These are phyloP conservation scores for Cheumatopsyche charites DNA, from an alignment of 1,140 invertebrate species.

Conservation along the genomic window DNA sequence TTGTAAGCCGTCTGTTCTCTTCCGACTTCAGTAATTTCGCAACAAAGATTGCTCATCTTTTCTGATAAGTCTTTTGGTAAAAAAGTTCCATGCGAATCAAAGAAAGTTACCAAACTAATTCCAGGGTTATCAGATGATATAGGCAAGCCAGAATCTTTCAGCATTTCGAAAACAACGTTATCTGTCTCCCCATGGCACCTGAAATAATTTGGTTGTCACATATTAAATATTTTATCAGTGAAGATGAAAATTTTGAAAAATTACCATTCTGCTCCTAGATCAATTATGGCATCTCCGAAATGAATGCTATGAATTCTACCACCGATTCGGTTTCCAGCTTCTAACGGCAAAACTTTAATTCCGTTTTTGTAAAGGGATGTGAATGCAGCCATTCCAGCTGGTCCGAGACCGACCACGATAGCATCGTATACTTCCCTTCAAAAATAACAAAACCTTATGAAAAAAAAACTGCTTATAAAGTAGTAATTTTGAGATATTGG, in stretches of 20 bases:
- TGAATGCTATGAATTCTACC: slow-evolving; percentile 62
- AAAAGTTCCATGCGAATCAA: slow-evolving; percentile 3
- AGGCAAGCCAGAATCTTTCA: slow-evolving; percentile 58
- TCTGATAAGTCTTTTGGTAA: background rate
- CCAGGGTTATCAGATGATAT: slow-evolving; percentile 47
- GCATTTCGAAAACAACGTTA: slow-evolving; percentile 67
- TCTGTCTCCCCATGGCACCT: slow-evolving; percentile 71
- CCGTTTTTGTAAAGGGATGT: slow-evolving; percentile 59
- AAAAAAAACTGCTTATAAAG: no score
- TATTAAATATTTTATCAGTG: background rate
- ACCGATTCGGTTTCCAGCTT: slow-evolving; percentile 66
- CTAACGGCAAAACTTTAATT: slow-evolving; percentile 62
- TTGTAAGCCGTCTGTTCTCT: slow-evolving; percentile 50
- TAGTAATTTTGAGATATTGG: no score
- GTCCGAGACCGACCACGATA: slow-evolving; percentile 67
- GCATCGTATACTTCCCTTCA: slow-evolving; percentile 54
- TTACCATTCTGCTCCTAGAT: slow-evolving; percentile 56
- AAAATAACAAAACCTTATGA: no score
- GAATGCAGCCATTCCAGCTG: slow-evolving; percentile 66
- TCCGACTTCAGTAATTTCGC: slow-evolving; percentile 10
- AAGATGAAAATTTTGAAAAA: background rate
- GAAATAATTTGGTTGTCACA: background rate
- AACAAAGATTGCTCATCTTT: background rate
- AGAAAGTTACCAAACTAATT: slow-evolving; percentile 7
- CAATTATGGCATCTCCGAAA: slow-evolving; percentile 57